Base-by-base conservation (phyloP, 1,140 invertebrate species). In the Leguminivora glycinivorella region DNA sequence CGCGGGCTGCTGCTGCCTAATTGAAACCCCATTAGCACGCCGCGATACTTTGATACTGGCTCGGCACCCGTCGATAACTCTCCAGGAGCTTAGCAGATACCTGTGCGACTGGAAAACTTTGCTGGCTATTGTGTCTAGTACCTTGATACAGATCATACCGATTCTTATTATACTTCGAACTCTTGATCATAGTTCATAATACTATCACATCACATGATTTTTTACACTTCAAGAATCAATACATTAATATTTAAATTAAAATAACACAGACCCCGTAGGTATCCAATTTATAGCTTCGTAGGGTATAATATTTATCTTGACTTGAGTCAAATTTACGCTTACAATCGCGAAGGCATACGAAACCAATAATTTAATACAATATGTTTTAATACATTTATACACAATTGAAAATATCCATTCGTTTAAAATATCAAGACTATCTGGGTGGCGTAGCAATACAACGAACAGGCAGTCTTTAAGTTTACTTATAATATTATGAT, bases 401-500 rank as follows among this genome's bases (percentile, higher is more conserved):
- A n/a, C n/a, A 17, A 17, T n/a, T 43, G 14, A 17, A 17, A n/a
- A 43, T 38, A 38, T 38, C 10, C 4, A 38, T 38, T 34, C 10
- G 10, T 38, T 17, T 14, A 68, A 70, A 40, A 75, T 80, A 84
- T 82, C 85, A 88, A 88, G 72, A 82, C 38, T 14, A 60, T 63
- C 71, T 70, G 74, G 52, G 73, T 75, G 70, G 68, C 58, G 69
- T 78, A 75, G 67, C 58, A 63, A 63, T 67, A 71, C 76, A 72
- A 76, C 76, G 79, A 77, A 76, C 78, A 72, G 78, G 71, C 71
- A 81, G 74, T 75, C 75, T 82, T 87, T 79, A 88, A 84, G 87
- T 91, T 91, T 91, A 89, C 89, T 89, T 91, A 91, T 89, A 89
- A 89, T 89, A 91, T 91, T 91, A 89, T 88, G 85, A 83, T 89